phyloP scores from a whole-genome alignment of 2,113 vertebrate genomes.

The Macroglossus sobrinus region DNA sequence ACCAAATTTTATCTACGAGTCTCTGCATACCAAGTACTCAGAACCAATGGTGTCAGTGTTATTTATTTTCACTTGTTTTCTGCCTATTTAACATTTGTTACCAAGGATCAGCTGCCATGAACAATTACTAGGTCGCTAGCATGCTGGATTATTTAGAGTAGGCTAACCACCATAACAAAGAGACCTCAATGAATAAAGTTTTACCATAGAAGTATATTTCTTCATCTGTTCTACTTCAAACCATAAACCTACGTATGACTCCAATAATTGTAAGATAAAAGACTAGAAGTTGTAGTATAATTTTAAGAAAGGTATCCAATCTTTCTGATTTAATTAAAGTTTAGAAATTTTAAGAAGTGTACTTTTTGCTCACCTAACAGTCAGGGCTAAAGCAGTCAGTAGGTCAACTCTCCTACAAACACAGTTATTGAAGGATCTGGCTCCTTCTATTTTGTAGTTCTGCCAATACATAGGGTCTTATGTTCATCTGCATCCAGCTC shows the following conservation, averaged over 20 bases:
- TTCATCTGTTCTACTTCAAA: conserved; percentile 50
- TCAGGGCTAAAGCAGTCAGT: neutral
- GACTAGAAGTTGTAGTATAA: neutral
- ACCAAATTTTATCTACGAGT: neutral
- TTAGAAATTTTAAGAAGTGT: neutral
- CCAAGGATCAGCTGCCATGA: neutral
- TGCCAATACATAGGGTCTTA: neutral
- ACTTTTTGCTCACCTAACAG: neutral
- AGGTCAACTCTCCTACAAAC: neutral
- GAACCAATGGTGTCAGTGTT: neutral
- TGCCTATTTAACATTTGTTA: neutral
- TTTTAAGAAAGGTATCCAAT: neutral
- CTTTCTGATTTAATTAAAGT: neutral
- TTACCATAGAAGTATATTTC: neutral
- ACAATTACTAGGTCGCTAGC: neutral
- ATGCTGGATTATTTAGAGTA: neutral
- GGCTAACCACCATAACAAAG: neutral
- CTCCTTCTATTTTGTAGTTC: neutral
- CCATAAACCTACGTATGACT: conserved; percentile 43
- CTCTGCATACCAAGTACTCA: neutral
- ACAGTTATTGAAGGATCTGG: neutral
- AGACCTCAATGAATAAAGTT: neutral
- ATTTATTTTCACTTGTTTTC: neutral
- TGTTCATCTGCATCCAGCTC: neutral
- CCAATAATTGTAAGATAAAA: conserved; percentile 9